phyloP scores from a whole-genome alignment of 2,113 vertebrate genomes.

The Atrichornis clamosus region DNA sequence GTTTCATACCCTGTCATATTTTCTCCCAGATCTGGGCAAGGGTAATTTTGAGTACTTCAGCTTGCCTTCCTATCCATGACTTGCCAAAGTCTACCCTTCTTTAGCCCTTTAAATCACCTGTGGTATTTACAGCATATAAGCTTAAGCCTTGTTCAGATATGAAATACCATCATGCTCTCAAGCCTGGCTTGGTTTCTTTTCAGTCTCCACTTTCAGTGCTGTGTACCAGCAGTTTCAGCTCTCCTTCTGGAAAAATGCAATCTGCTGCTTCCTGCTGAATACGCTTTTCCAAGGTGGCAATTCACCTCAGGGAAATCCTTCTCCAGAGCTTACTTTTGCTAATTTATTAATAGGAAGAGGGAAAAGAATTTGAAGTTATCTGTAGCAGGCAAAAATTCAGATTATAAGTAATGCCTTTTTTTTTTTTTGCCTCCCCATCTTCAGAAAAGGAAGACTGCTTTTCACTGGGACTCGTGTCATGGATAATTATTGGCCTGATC shows the following conservation, averaged over 20 bases:
- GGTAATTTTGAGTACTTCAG: not conserved
- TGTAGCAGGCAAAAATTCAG: not conserved
- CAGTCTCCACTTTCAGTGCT: not conserved
- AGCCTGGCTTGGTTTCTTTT: not conserved
- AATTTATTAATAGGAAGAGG: not conserved
- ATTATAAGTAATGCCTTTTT: not conserved
- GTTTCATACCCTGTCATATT: not conserved
- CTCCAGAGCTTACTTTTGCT: not conserved
- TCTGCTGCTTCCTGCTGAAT: not conserved
- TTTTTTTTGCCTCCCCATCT: not conserved
- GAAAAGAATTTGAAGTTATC: not conserved
- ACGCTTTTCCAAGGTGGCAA: not conserved
- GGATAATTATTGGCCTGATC: conserved; percentile 57
- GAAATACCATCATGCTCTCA: not conserved
- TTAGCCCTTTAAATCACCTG: not conserved
- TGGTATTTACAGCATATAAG: not conserved
- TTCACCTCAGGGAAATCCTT: not conserved
- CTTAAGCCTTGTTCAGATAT: not conserved
- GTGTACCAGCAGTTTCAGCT: not conserved
- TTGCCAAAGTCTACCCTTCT: not conserved
- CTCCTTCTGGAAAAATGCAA: not conserved
- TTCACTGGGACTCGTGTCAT: conserved; percentile 46
- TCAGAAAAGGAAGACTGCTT: conserved; percentile 36
- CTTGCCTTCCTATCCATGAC: not conserved
- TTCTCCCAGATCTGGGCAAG: not conserved